Evolutionary conservation across 30 jellyfish, hydroid and myxozoan species (phyloP), one percentile per base, ranked within the genome.

Genomic region (Catostylus mosaicus): DNA sequence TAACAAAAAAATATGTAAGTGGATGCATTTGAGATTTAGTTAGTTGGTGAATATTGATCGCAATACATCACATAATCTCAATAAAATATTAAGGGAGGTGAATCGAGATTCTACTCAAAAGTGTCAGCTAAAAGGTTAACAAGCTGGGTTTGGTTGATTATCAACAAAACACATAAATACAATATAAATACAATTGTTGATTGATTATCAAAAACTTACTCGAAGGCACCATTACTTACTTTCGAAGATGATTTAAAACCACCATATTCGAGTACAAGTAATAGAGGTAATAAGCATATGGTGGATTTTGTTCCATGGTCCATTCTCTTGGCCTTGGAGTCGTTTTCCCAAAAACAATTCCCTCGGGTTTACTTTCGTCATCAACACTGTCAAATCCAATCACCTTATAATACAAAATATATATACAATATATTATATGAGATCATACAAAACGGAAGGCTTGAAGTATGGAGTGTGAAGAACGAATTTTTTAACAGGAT

Each of bases 301-400:
- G 99, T 43, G 99, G 99, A 62, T 94, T 94, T 23, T 66, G 83
- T 33, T 66, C 90, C 54, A 43, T 31, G 22, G 91, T 83, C 98
- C 98, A 92, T 29, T 80, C 71, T 37, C 69, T 54, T 24, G 98
- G 98, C 70, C 71, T 54, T 12, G 94, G 95, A 27, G 95, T 60
- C 52, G 72, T 32, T 57, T 86, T 74, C 18, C 91, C 71, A 65
- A 92, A 92, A 71, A 88, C 56, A 38, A 73, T 59, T 14, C 51
- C 92, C 64, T 92, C 98, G 30, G 92, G 97, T 61, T 92, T 92
- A 87, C 98, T 92, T 76, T 92, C 98, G 69, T 92, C 98, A 61
- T 92, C 98, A 14, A 92, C 98, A 83, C 98, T 92, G 68, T 92
- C 98, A 73, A 92, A 92, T 0, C 98, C 98, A 66, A 87, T 87